Evolutionary conservation across 30 jellyfish, hydroid and myxozoan species (phyloP), one percentile per base, ranked within the genome.

Genomic region (Cassiopea andromeda): DNA sequence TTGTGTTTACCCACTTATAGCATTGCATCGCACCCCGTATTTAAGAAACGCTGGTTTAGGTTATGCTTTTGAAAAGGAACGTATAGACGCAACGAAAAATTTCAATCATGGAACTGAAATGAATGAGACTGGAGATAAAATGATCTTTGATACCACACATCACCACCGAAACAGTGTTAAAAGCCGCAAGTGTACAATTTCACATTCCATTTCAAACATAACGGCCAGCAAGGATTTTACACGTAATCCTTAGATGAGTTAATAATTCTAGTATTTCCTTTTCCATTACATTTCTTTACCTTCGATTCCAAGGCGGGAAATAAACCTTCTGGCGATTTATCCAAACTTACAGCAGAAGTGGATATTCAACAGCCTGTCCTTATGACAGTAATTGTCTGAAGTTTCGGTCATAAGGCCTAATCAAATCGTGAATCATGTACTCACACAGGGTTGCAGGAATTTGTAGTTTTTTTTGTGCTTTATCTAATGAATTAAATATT

Each of bases 131-230:
- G 5, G 15, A 64, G 43, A 64, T 13, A 64, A 4, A 64, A 5
- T 64, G 15, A 64, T 27, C 73, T 17, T 64, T 64, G 73, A 64
- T 64, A 17, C 43, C 5, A 4, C 73, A 27, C 19, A 13, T 64
- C 38, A 27, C 64, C 43, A 9, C 15, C 43, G 73, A 70, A 54
- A 70, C 57, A 70, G 54, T 70, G 15, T 70, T 70, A 70, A 16
- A 18, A 70, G 54, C 86, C 86, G n/a, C 86, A 49, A 14, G 86
- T 77, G 54, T 66, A 59, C 43, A 67, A 69, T 78, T 66, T 50
- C 86, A 15, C 85, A 81, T 77, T 76, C 87, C 86, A 46, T 45
- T 69, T 54, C 46, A 87, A 77, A 87, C 82, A 77, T 87, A 87
- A 87, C 94, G 90, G 94, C 61, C 73, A 44, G 80, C 58, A 44